These are phyloP conservation scores for Anthopleura xanthogrammica DNA, from an alignment of 92 coral and sea anemone genomes.

Conservation along the genomic window DNA sequence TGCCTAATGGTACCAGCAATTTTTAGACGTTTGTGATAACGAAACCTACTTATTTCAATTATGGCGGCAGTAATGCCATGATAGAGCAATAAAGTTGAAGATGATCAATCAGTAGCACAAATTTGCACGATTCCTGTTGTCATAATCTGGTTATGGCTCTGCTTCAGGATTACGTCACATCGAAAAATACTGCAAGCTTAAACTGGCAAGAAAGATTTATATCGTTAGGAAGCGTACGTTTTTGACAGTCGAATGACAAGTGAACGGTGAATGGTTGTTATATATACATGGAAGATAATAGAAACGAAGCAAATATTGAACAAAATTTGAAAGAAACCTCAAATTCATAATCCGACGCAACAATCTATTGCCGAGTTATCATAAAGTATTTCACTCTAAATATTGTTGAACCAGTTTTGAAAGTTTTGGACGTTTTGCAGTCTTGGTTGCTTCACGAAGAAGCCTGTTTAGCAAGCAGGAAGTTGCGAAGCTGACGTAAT, in stretches of 20 bases:
- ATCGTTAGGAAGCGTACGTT: not conserved
- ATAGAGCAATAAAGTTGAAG: not conserved
- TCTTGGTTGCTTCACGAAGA: not conserved
- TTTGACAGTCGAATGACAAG: not conserved
- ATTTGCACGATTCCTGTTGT: not conserved
- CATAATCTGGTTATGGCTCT: not conserved
- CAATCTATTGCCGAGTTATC: too few relatives aligned
- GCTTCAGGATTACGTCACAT: not conserved
- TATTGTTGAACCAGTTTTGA: too few relatives aligned
- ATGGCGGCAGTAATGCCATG: not conserved
- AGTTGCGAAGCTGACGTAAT: not conserved
- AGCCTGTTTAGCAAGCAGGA: not conserved
- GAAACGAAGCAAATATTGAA: not conserved
- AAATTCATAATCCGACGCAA: too few relatives aligned
- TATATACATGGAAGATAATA: not conserved
- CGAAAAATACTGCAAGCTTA: not conserved
- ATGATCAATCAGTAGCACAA: not conserved
- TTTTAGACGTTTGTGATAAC: not conserved
- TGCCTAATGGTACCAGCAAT: not conserved
- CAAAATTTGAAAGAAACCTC: too few relatives aligned
- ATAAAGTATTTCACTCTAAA: too few relatives aligned
- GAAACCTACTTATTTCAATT: not conserved
- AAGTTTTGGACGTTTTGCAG: too few relatives aligned
- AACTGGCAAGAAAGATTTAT: not conserved
- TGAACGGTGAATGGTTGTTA: too few relatives aligned